Base-by-base conservation (phyloP, 2,888 invertebrate genomes). In the Nematopogon swammerdamellus region DNA sequence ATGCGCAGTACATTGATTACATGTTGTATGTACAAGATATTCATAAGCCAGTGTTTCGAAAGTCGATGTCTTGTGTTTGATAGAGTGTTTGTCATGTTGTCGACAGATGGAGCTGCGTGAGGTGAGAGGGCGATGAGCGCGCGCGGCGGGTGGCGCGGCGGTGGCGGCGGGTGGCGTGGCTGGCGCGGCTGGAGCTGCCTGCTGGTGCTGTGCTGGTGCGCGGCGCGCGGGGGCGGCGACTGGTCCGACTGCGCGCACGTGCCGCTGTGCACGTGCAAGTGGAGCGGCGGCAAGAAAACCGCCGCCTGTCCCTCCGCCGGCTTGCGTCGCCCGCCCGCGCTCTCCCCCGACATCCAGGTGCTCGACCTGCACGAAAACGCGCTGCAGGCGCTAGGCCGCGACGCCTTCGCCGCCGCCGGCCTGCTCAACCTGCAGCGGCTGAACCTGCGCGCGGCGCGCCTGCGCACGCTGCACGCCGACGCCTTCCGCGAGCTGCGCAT, bases 201-300 rank as follows among this genome's bases (percentile, higher is more conserved):
- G 62, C 73, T 77, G 57, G 72, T 79, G 66, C 67, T 79, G 65
- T 74, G 74, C 60, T 72, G 73, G 60, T 76, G 79, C 62, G 72
- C 76, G 57, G 77, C 75, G 54, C 71, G 75, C 66, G 77, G 76
- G 52, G 74, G 75, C 59, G 76, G 76, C 60, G 93, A 93, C 72
- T 93, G 92, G 92, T 91, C 91, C 49, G 92, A 91, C 71, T 94
- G 93, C 72, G 91, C 92, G 61, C 83, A 86, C 57, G 90, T 92
- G 62, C 80, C 86, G 55, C 87, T 89, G 60, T 95, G 95, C 70
- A 86, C 87, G 62, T 95, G 95, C 82, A 94, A 92, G 77, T 95
- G 95, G 95, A 89, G 90, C 44, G 90, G 89, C 53, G 94, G 94
- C 54, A 95, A 95, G 73, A 92, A 92, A 69, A 92, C 92, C 44